A percentile compares a stretch with the other conserved stretches of the same genome.
Conservation (phyloP, 2,113 vertebrate species). For the Montifringilla adamsi region DNA sequence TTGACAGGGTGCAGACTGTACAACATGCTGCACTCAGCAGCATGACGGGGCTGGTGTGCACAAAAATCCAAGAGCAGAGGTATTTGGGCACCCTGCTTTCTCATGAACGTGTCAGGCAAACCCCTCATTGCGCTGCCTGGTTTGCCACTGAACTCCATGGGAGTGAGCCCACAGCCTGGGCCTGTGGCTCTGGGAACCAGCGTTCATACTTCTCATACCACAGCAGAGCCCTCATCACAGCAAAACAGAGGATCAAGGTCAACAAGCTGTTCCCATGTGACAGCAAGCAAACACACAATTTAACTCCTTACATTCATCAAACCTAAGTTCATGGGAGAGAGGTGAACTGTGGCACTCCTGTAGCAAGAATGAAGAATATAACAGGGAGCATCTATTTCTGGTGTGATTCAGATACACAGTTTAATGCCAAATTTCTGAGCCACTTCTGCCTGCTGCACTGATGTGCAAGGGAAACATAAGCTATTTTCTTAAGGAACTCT, state of each 20-base stretch:
- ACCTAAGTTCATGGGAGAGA: neutral
- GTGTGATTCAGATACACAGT: neutral
- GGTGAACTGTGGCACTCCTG: neutral
- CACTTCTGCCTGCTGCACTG: neutral
- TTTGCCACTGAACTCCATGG: neutral
- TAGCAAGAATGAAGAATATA: neutral
- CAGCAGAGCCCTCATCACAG: neutral
- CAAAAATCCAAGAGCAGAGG: neutral
- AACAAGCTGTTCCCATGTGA: conserved; percentile 31
- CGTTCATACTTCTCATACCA: neutral
- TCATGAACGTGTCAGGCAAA: neutral
- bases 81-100: neutral
- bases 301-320: conserved; percentile 13
- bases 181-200: neutral
- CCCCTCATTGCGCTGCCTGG: neutral
- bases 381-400: neutral
- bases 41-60: neutral
- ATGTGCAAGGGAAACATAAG: neutral
- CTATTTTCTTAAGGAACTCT: conserved; percentile 13
- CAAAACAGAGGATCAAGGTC: conserved; percentile 17
- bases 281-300: neutral
- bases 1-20: neutral
- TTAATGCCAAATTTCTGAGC: neutral
- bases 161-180: neutral
- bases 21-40: neutral